phyloP scores from a whole-genome alignment of 2,888 invertebrate species.

The Myopa testacea region DNA sequence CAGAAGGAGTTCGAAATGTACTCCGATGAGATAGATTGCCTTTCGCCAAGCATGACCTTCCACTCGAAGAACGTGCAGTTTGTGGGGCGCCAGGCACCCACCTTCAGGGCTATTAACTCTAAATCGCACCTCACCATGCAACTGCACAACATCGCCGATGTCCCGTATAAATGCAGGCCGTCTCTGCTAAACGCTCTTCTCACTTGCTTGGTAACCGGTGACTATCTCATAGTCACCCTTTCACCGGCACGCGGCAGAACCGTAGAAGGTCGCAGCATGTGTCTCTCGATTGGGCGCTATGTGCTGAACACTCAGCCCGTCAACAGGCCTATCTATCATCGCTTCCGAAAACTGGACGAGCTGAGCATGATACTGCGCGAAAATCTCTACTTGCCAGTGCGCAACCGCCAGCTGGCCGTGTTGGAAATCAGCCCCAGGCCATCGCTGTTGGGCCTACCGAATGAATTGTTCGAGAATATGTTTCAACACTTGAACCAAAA shows the following conservation, averaged over 20 bases:
- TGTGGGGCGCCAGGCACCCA: conserved; percentile 44
- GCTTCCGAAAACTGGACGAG: conserved; percentile 67
- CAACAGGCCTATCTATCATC: conserved; percentile 53
- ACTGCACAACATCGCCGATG: conserved; percentile 47
- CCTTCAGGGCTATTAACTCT: conserved; percentile 33
- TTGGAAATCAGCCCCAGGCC: conserved; percentile 58
- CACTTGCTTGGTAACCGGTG: conserved; percentile 59
- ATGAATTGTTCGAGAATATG: conserved; percentile 58
- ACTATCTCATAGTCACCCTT: conserved; percentile 60
- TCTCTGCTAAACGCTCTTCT: conserved; percentile 49
- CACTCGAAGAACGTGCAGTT: conserved; percentile 55
- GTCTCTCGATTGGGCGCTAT: conserved; percentile 63
- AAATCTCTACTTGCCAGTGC: conserved; percentile 71
- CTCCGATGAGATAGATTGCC: conserved; percentile 34
- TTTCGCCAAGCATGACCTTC: conserved; percentile 54
- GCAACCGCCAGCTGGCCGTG: conserved; percentile 70
- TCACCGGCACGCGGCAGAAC: conserved; percentile 51
- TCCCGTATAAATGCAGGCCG: not conserved
- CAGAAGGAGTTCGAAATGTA: conserved; percentile 43
- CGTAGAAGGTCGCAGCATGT: conserved; percentile 57
- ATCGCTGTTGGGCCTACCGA: conserved; percentile 66
- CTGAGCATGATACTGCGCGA: conserved; percentile 71
- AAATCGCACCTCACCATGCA: conserved; percentile 45
- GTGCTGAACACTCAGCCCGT: conserved; percentile 55
- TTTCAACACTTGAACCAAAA: conserved; percentile 55